Evolutionary conservation across 1,140 invertebrate species (phyloP), one percentile per base, ranked within the genome.

Genomic region (Zaprionus vittiger): DNA sequence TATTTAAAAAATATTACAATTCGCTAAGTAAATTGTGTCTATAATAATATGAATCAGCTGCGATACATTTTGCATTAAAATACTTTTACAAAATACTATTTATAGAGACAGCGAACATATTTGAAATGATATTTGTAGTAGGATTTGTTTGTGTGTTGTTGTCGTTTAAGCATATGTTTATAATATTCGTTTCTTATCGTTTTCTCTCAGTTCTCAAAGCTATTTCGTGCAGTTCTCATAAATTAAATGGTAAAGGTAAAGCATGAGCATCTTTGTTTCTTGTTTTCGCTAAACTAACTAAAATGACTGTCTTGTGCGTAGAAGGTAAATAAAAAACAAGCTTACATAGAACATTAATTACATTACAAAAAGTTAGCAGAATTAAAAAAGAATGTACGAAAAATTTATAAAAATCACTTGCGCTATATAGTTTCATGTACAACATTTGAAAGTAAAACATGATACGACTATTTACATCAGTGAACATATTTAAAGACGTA

Each of bases 231-330:
- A 71, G 63, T 76, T 85, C 74, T 62, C 54, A 89, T 89, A 83
- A 80, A 83, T 81, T 79, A 80, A 80, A 74, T 66, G 61, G 7
- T 54, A 64, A 64, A 44, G 38, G 68, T 87, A 83, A 89, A 87
- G 65, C 84, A 70, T 89, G 78, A 89, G 73, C 81, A 83, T 89
- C 84, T 87, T 87, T 87, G 71, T 81, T 78, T 69, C 59, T 65
- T 47, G 52, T 69, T 80, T 34, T 83, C 52, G 70, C 74, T 87
- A 84, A 81, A 76, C 72, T 87, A 89, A 76, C 68, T 76, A 76
- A 76, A 84, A 81, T 87, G 84, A 87, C 84, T 87, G 74, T 87
- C 84, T 89, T 90, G 84, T 87, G 84, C 84, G 84, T 89, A 80
- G 37, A 83, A 79, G 63, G 75, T 83, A 83, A 44, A 47, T 47